Evolutionary conservation across 2,113 vertebrate species (phyloP).

Genomic region (Ciconia maguari): DNA sequence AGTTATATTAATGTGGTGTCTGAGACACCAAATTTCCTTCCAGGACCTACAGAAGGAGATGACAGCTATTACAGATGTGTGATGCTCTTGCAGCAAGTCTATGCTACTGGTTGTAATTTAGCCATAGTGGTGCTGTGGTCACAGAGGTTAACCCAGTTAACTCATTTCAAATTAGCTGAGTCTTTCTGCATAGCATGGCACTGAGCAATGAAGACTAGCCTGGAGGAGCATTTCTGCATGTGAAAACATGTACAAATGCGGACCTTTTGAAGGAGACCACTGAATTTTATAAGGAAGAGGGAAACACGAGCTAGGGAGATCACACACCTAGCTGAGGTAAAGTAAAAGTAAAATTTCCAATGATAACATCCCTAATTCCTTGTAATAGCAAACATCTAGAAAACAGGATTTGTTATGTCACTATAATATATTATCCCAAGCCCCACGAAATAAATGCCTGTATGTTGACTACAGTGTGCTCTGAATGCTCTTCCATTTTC

Average conservation of each 20-base stretch:
- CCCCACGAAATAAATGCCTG: background rate
- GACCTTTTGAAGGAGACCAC: background rate
- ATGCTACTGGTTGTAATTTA: constrained; percentile 41
- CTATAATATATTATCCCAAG: background rate
- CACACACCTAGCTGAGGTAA: background rate
- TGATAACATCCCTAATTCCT: background rate
- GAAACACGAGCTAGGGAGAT: background rate
- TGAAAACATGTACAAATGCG: background rate
- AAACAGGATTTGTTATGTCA: background rate
- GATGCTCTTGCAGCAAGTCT: constrained; percentile 6
- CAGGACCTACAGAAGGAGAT: constrained; percentile 28
- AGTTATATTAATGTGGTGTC: background rate
- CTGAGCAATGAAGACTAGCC: background rate
- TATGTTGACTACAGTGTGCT: background rate
- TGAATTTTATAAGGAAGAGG: background rate
- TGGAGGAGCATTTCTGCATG: background rate
- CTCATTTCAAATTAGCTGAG: constrained; percentile 36
- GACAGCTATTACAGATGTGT: constrained; percentile 28
- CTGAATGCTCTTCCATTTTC: background rate
- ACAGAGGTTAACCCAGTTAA: constrained; percentile 57
- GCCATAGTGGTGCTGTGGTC: constrained; percentile 26
- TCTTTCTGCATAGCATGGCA: background rate
- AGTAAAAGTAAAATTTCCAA: background rate
- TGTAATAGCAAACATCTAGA: background rate
- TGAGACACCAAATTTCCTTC: background rate